These are phyloP conservation scores for Nephrotoma appendiculata DNA, from an alignment of 2,888 invertebrate genomes.

Conservation along the genomic window DNA sequence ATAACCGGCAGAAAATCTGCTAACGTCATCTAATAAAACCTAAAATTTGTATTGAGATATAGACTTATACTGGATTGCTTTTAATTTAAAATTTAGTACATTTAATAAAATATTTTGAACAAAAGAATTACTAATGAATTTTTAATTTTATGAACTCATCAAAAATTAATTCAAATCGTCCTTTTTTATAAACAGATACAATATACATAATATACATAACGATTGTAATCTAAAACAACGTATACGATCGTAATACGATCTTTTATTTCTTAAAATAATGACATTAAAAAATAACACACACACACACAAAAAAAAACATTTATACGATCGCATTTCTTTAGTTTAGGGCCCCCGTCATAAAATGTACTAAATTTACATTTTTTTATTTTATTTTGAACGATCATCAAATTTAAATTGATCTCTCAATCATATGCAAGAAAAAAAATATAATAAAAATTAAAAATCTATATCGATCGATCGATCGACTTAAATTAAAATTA, in stretches of 20 bases:
- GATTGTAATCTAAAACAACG: background rate
- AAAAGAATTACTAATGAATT: background rate
- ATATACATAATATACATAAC: background rate
- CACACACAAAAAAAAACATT: background rate
- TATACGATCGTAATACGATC: background rate
- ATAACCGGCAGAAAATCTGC: background rate
- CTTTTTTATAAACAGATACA: background rate
- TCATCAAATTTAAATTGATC: background rate
- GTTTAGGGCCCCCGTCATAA: background rate
- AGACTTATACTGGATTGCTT: background rate
- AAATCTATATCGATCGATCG: background rate
- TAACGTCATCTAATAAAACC: background rate
- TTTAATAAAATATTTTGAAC: background rate
- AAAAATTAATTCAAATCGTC: background rate
- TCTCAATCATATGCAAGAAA: background rate
- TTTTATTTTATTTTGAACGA: background rate
- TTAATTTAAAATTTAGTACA: background rate
- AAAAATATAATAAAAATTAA: background rate
- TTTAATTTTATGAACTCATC: background rate
- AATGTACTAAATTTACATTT: background rate
- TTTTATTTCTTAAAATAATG: background rate
- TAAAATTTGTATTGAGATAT: background rate
- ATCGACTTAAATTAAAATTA: background rate
- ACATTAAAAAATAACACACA: background rate
- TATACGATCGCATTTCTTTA: background rate